Base-by-base conservation (phyloP, 1,140 invertebrate species). In the Latrodectus geometricus region DNA sequence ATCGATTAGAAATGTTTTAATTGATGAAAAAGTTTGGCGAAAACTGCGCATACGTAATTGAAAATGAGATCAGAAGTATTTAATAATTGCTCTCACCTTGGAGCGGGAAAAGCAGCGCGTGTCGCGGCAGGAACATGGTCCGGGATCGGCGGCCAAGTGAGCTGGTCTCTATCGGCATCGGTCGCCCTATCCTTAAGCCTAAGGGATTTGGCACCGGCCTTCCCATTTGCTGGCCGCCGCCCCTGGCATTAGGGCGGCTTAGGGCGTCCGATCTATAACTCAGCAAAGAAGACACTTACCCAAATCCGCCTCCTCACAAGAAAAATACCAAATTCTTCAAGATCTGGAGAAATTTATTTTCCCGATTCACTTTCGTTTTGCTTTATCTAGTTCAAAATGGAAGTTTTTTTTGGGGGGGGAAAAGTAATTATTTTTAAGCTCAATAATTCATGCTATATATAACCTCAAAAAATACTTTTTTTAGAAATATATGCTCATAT, bases 221-320 rank as follows among this genome's bases (percentile, higher is more conserved):
- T 84, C 82, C 82, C 82, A 84, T 84, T 84, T 84, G 82, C 82
- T 84, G 82, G 73, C 82, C 70, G 82, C 82, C 61, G 82, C 50
- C 23, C 56, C 82, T 35, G 82, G 56, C 74, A 75, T 84, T 75
- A 66, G 72, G 21, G 80, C 80, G 82, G 82, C 82, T 84, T 84
- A 84, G 82, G 73, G 20, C 52, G 50, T 12, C 70, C 70, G 66
- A 82, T 82, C 82, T 73, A 84, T 84, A 84, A 84, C 82, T 84
- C 65, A 75, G 72, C 56, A 49, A 79, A 20, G 68, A 69, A 61
- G 54, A 61, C 17, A 11, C 54, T 61, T 17, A 17, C 54, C 54
- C 17, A 61, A 61, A 61, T 61, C 54, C 54, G 11, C 17, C 54
- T 11, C 17, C 54, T 61, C 54, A 61, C 54, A 61, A 35, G 35